Conservation (phyloP, 1,140 invertebrate genomes). For the Agraylea sexmaculata region DNA sequence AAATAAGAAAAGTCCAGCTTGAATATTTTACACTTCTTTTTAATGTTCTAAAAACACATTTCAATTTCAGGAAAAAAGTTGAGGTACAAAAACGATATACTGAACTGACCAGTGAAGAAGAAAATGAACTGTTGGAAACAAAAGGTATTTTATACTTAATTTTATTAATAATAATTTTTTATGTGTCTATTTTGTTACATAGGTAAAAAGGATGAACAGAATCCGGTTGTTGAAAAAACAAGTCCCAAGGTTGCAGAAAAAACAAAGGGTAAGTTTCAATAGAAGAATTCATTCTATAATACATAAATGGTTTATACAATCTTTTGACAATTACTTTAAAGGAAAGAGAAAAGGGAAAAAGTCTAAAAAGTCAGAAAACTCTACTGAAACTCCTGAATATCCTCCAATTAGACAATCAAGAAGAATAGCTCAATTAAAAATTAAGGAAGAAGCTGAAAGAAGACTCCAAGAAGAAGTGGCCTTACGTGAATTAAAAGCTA, state of each 20-base stretch:
- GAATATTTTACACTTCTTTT: no score
- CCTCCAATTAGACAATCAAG: conserved; percentile 61
- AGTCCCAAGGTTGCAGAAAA: neutral
- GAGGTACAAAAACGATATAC: conserved; percentile 42
- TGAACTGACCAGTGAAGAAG: conserved; percentile 44
- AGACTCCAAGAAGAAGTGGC: conserved; percentile 59
- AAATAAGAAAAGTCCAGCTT: no score
- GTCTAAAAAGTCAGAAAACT: neutral
- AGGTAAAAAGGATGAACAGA: no score
- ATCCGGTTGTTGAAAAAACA: no score
- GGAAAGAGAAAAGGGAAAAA: no score
- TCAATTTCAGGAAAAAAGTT: conserved; percentile 37
- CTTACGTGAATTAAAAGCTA: conserved; percentile 47
- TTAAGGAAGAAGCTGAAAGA: conserved; percentile 68
- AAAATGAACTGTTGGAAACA: conserved; percentile 21
- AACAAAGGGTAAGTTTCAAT: neutral
- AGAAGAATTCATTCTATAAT: no score
- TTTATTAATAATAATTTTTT: no score
- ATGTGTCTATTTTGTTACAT: no score
- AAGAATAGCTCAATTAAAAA: conserved; percentile 73
- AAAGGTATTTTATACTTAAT: conserved; percentile 20
- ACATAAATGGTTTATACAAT: no score
- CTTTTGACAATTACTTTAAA: no score
- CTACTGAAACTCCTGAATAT: conserved; percentile 20
- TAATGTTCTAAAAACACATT: no score